Percentiles rank a stretch among this genome's conserved stretches.
Conservation (phyloP, 2,797 vertebrate species). For the Lagodon rhomboides region DNA sequence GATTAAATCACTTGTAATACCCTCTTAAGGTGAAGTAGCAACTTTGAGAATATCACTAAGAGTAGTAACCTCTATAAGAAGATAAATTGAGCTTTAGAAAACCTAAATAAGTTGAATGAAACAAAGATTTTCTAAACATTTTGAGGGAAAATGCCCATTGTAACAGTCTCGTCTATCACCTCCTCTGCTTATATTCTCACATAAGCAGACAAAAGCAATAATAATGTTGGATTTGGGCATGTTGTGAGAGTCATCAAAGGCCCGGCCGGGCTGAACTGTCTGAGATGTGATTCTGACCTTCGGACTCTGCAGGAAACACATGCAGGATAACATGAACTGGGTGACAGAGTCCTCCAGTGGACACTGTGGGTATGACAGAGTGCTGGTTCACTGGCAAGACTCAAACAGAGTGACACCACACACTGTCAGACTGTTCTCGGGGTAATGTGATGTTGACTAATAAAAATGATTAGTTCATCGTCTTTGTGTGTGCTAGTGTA, state of each 20-base stretch:
- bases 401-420: neutral
- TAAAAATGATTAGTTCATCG: neutral
- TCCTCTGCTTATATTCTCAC: neutral
- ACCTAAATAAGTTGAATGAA: no score
- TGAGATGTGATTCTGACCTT: constrained; percentile 61
- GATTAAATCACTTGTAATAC: neutral
- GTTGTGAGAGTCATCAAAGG: constrained; percentile 44
- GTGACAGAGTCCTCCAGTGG: constrained; percentile 63
- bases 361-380: neutral
- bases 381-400: neutral
- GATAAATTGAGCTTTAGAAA: no score
- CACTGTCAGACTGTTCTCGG: neutral
- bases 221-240: constrained; percentile 8
- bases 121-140: no score
- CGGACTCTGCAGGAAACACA: constrained; percentile 34
- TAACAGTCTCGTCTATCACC: neutral
- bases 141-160: no score
- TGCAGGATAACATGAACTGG: constrained; percentile 23
- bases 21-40: neutral
- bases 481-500: neutral
- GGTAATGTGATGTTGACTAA: no score
- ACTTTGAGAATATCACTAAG: no score
- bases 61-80: no score
- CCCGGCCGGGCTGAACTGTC: constrained; percentile 21
- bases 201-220: neutral